These are phyloP conservation scores for Ochropleura plecta DNA, from an alignment of 2,888 invertebrate genomes.

Conservation along the genomic window DNA sequence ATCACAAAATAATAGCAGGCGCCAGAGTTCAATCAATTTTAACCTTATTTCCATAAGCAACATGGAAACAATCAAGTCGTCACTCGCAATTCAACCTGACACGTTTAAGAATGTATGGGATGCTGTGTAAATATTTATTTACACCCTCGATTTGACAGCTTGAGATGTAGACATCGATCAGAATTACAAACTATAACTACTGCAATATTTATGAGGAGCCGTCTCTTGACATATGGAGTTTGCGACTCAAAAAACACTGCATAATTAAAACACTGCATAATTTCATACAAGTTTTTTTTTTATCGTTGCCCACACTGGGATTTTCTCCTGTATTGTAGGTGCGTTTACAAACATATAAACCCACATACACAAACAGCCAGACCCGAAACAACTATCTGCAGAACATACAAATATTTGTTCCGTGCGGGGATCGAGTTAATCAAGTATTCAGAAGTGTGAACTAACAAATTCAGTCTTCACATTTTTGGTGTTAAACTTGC, in stretches of 20 bases:
- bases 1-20: too few relatives aligned
- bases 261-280: neutral
- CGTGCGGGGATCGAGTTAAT: too few relatives aligned
- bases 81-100: constrained; percentile 40
- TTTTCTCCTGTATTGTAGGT: too few relatives aligned
- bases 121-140: constrained; percentile 48
- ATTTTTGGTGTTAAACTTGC: too few relatives aligned
- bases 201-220: constrained; percentile 35
- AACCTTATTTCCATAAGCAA: neutral
- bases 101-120: constrained; percentile 40
- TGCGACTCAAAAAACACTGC: neutral
- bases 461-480: too few relatives aligned
- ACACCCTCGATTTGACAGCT: constrained; percentile 34
- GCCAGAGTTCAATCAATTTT: neutral
- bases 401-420: too few relatives aligned
- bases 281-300: too few relatives aligned
- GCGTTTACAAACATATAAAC: too few relatives aligned
- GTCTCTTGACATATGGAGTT: neutral
- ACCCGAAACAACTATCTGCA: too few relatives aligned
- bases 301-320: too few relatives aligned
- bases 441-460: too few relatives aligned
- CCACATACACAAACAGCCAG: too few relatives aligned
- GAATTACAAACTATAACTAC: constrained; percentile 33
- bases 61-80: neutral
- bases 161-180: constrained; percentile 36